Evolutionary conservation across 1,140 invertebrate genomes (phyloP).

Genomic region (Listronotus bonariensis): DNA sequence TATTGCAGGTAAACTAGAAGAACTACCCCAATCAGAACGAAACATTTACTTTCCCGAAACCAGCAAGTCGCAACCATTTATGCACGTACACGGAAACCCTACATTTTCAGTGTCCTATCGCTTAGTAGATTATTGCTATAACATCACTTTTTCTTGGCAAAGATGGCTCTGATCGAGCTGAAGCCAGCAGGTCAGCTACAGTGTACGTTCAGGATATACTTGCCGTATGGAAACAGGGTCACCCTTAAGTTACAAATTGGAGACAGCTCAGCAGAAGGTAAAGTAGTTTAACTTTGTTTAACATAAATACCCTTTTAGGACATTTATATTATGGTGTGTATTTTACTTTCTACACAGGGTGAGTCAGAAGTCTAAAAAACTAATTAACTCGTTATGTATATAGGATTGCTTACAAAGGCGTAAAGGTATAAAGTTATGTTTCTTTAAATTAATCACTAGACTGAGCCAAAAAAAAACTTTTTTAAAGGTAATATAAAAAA

Average conservation of each 20-base stretch:
- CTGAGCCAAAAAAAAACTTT: too few species aligned
- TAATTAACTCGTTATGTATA: too few species aligned
- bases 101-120: conserved; percentile 65
- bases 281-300: conserved; percentile 36
- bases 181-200: conserved; percentile 59
- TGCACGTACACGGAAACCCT: conserved; percentile 62
- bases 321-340: too few species aligned
- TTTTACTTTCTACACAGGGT: too few species aligned
- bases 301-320: background rate
- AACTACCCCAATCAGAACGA: conserved; percentile 60
- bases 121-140: conserved; percentile 68
- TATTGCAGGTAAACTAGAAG: conserved; percentile 64
- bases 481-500: too few species aligned
- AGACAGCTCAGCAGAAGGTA: conserved; percentile 46
- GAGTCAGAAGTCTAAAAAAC: too few species aligned
- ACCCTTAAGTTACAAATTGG: conserved; percentile 62
- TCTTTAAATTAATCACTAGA: too few species aligned
- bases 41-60: conserved; percentile 60
- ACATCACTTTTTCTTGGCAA: conserved; percentile 62
- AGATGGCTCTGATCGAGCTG: conserved; percentile 65
- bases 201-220: conserved; percentile 66
- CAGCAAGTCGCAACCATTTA: conserved; percentile 53
- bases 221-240: conserved; percentile 67
- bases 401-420: too few species aligned
- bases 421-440: too few species aligned